These are phyloP conservation scores for Latheticus oryzae DNA, from an alignment of 2,888 invertebrate species.

Conservation along the genomic window DNA sequence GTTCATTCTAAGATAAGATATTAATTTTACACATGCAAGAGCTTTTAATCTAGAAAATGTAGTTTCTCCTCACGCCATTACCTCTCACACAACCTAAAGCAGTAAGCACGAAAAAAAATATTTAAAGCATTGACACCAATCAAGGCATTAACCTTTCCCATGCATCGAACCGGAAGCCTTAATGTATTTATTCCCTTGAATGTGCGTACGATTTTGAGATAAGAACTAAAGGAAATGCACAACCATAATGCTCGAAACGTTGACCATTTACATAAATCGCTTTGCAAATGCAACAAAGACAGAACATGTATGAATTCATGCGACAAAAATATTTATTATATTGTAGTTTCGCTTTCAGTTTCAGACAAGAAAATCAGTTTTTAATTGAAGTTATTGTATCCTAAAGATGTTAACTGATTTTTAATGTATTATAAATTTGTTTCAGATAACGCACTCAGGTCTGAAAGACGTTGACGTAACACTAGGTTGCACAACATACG, in stretches of 20 bases:
- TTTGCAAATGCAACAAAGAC: not conserved
- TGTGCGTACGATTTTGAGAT: constrained; percentile 31
- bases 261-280: constrained; percentile 18
- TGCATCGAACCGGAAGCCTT: constrained; percentile 39
- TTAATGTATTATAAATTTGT: too few relatives aligned
- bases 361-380: too few relatives aligned
- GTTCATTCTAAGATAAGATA: constrained; percentile 24
- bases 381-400: too few relatives aligned
- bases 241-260: constrained; percentile 11
- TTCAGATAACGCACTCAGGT: too few relatives aligned
- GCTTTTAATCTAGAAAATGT: constrained; percentile 31
- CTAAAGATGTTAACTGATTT: too few relatives aligned
- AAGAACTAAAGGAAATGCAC: constrained; percentile 36
- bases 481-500: too few relatives aligned
- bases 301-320: too few relatives aligned
- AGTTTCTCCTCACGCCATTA: constrained; percentile 26
- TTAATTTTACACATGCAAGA: constrained; percentile 33
- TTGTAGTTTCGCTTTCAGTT: too few relatives aligned
- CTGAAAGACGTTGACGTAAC: too few relatives aligned
- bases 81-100: too few relatives aligned
- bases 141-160: constrained; percentile 41
- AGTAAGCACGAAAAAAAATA: constrained; percentile 19
- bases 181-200: constrained; percentile 33
- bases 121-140: constrained; percentile 34
- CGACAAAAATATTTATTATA: too few relatives aligned